Percentiles rank a stretch among this genome's conserved stretches.
Conservation (phyloP, 2,113 vertebrate species). For the Poeciliopsis retropinna region DNA sequence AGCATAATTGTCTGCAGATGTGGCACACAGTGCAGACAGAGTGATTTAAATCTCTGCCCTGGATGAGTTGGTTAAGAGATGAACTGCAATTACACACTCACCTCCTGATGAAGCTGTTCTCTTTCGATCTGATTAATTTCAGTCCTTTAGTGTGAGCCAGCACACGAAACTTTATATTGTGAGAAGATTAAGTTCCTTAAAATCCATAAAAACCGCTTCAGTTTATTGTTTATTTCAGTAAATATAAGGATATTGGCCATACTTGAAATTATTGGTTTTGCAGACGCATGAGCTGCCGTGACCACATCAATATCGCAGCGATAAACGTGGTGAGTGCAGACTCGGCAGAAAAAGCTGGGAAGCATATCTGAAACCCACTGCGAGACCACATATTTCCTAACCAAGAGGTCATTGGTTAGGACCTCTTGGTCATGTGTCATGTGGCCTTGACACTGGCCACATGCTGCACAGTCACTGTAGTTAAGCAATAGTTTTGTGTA, state of each 20-base stretch:
- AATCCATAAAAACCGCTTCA: slow-evolving; percentile 26
- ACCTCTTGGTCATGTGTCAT: too few species aligned
- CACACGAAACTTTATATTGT: slow-evolving; percentile 2
- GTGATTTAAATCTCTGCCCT: slow-evolving; percentile 29
- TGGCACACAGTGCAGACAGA: slow-evolving; percentile 22
- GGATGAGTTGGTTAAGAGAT: slow-evolving; percentile 28
- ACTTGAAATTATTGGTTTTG: neutral
- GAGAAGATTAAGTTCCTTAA: slow-evolving; percentile 32
- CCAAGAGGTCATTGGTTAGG: too few species aligned
- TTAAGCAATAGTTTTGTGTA: slow-evolving; percentile 16
- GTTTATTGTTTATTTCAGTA: slow-evolving; percentile 27
- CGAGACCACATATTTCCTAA: slow-evolving; percentile 13
- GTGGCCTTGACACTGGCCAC: neutral
- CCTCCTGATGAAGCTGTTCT: slow-evolving; percentile 9
- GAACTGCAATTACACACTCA: slow-evolving; percentile 18
- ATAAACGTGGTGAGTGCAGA: slow-evolving; percentile 9
- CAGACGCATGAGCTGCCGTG: slow-evolving; percentile 5
- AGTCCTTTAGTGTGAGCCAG: slow-evolving; percentile 1
- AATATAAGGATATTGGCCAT: neutral
- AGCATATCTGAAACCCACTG: slow-evolving; percentile 11
- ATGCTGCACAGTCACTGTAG: neutral
- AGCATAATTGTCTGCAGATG: slow-evolving; percentile 41
- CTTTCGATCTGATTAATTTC: neutral
- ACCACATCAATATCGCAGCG: neutral
- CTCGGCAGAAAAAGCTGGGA: slow-evolving; percentile 4